phyloP scores from a whole-genome alignment of 2,113 vertebrate genomes.

The Sinocyclocheilus anophthalmus region DNA sequence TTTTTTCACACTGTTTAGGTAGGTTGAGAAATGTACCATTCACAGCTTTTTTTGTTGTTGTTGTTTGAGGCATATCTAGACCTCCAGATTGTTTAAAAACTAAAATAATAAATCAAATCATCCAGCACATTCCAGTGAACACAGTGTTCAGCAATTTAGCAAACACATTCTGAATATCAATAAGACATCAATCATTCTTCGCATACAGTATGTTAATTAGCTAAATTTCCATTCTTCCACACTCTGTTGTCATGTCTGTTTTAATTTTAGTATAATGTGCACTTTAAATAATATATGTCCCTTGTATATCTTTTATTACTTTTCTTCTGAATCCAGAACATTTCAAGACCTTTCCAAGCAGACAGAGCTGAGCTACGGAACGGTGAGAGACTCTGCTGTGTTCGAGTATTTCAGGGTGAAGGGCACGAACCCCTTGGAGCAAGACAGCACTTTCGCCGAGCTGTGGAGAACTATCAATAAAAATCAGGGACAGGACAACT shows the following conservation, averaged over 20 bases:
- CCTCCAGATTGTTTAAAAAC: constrained; percentile 3
- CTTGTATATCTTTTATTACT: background rate
- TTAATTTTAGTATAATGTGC: background rate
- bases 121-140: constrained; percentile 30
- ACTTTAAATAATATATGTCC: background rate
- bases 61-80: background rate
- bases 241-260: background rate
- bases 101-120: constrained; percentile 44
- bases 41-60: background rate
- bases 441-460: constrained; percentile 94
- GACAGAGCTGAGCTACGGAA: constrained; percentile 89
- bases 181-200: constrained; percentile 28
- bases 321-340: constrained; percentile 73
- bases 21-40: constrained; percentile 30
- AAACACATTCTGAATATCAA: constrained; percentile 28
- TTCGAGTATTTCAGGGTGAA: constrained; percentile 95
- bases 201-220: constrained; percentile 5
- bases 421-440: constrained; percentile 96
- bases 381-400: constrained; percentile 93
- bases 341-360: constrained; percentile 97
- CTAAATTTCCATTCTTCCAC: constrained; percentile 28
- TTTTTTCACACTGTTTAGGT: background rate
- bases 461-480: constrained; percentile 96
- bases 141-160: constrained; percentile 33
- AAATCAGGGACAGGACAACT: constrained; percentile 92